Conservation (phyloP, 2,113 vertebrate species). For the Saimiri boliviensis region DNA sequence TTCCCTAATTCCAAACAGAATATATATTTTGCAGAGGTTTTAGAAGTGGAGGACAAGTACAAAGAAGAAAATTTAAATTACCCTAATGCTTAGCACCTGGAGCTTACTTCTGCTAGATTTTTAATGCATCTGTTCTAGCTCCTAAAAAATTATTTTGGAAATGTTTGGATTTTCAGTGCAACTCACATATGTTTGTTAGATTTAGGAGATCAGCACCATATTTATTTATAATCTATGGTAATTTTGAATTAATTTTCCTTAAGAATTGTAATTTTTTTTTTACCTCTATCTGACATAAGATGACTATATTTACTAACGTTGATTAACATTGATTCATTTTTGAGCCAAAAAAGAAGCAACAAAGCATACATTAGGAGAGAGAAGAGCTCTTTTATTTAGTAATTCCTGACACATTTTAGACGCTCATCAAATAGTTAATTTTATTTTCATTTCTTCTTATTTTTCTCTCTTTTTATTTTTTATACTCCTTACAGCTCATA, state of each 20-base stretch:
- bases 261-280: not conserved
- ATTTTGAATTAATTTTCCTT: not conserved
- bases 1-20: not conserved
- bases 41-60: not conserved
- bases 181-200: not conserved
- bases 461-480: not conserved
- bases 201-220: not conserved
- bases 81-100: not conserved
- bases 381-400: not conserved
- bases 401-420: not conserved
- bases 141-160: constrained; percentile 19
- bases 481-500: not conserved
- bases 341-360: not conserved
- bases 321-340: constrained; percentile 12
- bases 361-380: not conserved
- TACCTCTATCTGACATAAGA: not conserved
- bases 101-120: not conserved
- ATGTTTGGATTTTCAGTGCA: not conserved
- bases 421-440: not conserved
- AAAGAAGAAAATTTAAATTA: constrained; percentile 30
- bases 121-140: not conserved
- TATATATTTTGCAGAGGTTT: not conserved
- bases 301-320: not conserved
- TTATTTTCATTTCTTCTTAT: not conserved
- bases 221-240: not conserved